Percentiles rank a stretch among this genome's conserved stretches.
Evolutionary conservation across 2,113 vertebrate species (phyloP).

Genomic region (Gallinago paraguaiae): DNA sequence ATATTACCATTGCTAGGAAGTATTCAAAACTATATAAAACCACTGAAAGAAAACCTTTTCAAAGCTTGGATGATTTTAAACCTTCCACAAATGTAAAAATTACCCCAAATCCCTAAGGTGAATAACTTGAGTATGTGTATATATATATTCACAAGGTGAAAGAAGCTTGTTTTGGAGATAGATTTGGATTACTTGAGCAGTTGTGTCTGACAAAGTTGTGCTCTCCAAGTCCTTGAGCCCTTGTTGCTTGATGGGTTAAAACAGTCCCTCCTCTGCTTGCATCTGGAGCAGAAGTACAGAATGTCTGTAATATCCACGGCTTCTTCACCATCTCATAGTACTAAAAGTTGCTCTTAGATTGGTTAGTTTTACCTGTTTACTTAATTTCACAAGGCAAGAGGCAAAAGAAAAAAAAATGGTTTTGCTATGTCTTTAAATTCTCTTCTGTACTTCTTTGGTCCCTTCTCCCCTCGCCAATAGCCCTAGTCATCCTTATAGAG

Average conservation of each 20-base stretch:
- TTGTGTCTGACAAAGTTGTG: not conserved
- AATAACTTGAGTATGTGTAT: not conserved
- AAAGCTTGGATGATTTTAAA: not conserved
- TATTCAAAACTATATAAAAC: not conserved
- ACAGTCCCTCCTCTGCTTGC: not conserved
- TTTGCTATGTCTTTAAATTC: not conserved
- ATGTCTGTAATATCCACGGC: not conserved
- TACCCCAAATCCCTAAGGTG: not conserved
- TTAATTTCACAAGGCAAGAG: not conserved
- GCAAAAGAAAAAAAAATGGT: not conserved
- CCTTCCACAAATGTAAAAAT: not conserved
- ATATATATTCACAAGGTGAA: not conserved
- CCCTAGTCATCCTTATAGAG: not conserved
- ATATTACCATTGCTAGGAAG: not conserved
- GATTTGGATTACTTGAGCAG: not conserved
- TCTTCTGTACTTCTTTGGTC: not conserved
- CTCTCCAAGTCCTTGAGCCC: not conserved
- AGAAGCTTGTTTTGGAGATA: not conserved
- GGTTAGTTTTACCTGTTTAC: not conserved
- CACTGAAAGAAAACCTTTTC: not conserved
- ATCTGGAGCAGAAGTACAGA: not conserved
- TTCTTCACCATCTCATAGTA: not conserved
- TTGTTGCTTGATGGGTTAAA: not conserved
- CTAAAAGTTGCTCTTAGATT: not conserved
- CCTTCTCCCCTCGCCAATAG: not conserved